Evolutionary conservation across 2,888 invertebrate genomes (phyloP), one percentile per base, ranked within the genome.

Genomic region (Drosophila lacicola): DNA sequence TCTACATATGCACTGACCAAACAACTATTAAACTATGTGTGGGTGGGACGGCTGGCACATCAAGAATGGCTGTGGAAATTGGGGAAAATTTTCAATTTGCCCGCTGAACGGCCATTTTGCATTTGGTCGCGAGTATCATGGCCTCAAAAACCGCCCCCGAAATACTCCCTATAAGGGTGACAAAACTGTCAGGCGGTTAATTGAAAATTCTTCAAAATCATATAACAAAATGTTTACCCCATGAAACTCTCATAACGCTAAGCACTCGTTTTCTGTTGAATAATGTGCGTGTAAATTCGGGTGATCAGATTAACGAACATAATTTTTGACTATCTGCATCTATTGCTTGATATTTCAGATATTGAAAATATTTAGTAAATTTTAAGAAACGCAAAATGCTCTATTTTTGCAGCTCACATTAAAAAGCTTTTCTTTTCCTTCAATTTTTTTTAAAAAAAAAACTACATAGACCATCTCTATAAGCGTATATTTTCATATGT

Each of bases 1-100:
- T 88, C 88, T 82, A 85, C 88, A 84, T 84, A 82, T 84, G 88
- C 88, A 82, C 78, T 85, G 83, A 74, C 72, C 83, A 87, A 85
- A 85, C 86, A 85, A 88, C 88, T 85, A 88, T 83, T 78, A 80
- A 84, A 84, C 83, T 85, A 87, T 85, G 85, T 60, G 74, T 39
- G 65, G 65, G 65, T 11, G 44, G 13, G 36, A 36, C 36, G 21
- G 42, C 19, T 46, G 39, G 53, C 21, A 50, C 58, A 72, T 72
- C 75, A 79, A 67, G 76, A 61, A 66, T 60, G 61, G 44, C 56
- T 54, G 68, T 51, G 65, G 14, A 69, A 76, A 74, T 80, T 76
- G 80, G 66, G 65, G 77, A 51, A 76, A 80, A 78, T 88, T 82
- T 88, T 88, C 82, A 88, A 88, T 88, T 71, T 67, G 53, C 67